A percentile compares a stretch with the other conserved stretches of the same genome.
Conservation (phyloP, 2,113 vertebrate genomes). For the Hippocampus barbouri region DNA sequence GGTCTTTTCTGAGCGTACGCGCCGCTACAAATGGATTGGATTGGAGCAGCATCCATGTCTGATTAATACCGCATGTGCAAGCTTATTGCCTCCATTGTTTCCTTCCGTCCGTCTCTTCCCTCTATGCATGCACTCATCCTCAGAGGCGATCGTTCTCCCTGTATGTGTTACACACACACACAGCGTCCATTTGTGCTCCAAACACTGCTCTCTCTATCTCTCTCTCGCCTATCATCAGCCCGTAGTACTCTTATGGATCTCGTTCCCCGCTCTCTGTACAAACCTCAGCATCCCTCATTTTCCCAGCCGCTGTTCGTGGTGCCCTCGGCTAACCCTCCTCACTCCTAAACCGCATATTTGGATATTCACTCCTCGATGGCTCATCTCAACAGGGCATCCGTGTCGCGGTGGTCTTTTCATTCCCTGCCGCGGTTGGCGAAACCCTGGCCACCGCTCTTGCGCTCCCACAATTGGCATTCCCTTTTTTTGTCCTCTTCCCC, state of each 20-base stretch:
- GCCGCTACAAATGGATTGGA: slow-evolving; percentile 26
- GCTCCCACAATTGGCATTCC: slow-evolving; percentile 17
- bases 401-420: slow-evolving; percentile 9
- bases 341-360: slow-evolving; percentile 25
- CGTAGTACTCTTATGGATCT: slow-evolving; percentile 26
- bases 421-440: background rate
- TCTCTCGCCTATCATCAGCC: slow-evolving; percentile 5
- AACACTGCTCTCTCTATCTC: slow-evolving; percentile 23
- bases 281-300: slow-evolving; percentile 22
- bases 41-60: slow-evolving; percentile 35
- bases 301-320: background rate
- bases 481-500: slow-evolving; percentile 12
- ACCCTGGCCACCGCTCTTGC: background rate
- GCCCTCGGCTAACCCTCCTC: background rate
- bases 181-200: slow-evolving; percentile 27
- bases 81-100: slow-evolving; percentile 42
- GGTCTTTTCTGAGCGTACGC: slow-evolving; percentile 20
- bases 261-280: background rate
- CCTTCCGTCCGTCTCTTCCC: slow-evolving; percentile 18
- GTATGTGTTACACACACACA: slow-evolving; percentile 3
- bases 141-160: slow-evolving; percentile 19
- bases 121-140: slow-evolving; percentile 27
- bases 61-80: slow-evolving; percentile 51
- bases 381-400: slow-evolving; percentile 33
- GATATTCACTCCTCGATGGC: background rate